phyloP scores from a whole-genome alignment of 2,888 invertebrate genomes.

The Ennomos quercinarius region DNA sequence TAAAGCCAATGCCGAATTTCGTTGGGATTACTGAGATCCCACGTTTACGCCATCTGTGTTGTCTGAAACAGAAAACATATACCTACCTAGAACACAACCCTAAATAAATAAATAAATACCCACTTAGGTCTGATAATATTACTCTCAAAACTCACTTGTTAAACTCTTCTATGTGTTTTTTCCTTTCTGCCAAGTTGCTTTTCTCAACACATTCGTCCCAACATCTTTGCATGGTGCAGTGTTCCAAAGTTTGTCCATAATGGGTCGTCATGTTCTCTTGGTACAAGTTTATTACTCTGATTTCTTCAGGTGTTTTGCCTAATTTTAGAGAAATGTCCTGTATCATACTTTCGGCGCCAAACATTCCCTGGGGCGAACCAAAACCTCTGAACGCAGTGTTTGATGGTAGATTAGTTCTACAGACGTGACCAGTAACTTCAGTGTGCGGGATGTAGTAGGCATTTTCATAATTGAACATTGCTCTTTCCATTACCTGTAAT shows the following conservation, averaged over 20 bases:
- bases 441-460: constrained; percentile 92
- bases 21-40: constrained; percentile 93
- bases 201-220: constrained; percentile 91
- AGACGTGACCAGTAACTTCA: constrained; percentile 89
- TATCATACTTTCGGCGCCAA: constrained; percentile 91
- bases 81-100: too few species aligned
- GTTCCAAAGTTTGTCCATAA: constrained; percentile 89
- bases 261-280: constrained; percentile 91
- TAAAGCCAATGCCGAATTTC: constrained; percentile 94
- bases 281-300: constrained; percentile 91
- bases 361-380: constrained; percentile 97
- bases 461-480: constrained; percentile 94
- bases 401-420: constrained; percentile 95
- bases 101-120: not conserved
- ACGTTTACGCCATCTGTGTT: constrained; percentile 94
- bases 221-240: constrained; percentile 91
- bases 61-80: constrained; percentile 70
- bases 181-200: constrained; percentile 87
- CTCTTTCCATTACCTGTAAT: constrained; percentile 91
- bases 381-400: constrained; percentile 98
- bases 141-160: constrained; percentile 85
- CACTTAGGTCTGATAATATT: too few species aligned
- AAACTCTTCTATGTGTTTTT: constrained; percentile 86
- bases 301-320: constrained; percentile 86
- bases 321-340: constrained; percentile 90